Percentiles rank a stretch among this genome's conserved stretches.
Evolutionary conservation across 2,888 invertebrate species (phyloP).

Genomic region (Erebia palarica): DNA sequence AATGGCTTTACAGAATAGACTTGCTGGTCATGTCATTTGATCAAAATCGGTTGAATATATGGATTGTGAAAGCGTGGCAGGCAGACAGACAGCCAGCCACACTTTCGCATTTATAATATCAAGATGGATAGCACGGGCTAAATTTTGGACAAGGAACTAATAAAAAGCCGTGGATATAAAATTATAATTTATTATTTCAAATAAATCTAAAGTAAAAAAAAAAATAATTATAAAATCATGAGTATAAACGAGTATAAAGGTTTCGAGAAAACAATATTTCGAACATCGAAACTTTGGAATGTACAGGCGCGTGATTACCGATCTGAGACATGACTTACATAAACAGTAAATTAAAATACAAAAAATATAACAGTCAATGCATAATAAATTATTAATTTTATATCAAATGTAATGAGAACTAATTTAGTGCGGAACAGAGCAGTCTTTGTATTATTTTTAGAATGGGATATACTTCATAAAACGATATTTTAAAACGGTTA

Average conservation of each 20-base stretch:
- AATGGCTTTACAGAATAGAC: no score
- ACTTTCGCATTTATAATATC: no score
- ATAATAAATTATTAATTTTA: background rate
- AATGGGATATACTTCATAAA: background rate
- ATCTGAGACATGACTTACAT: background rate
- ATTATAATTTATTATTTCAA: constrained; percentile 76
- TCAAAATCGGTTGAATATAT: no score
- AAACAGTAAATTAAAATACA: constrained; percentile 5
- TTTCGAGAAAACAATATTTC: constrained; percentile 45
- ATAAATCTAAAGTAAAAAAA: constrained; percentile 71
- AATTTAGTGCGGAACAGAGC: background rate
- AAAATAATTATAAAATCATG: constrained; percentile 64
- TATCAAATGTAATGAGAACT: background rate
- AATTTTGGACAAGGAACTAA: constrained; percentile 40
- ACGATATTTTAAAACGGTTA: no score
- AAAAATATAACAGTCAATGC: background rate
- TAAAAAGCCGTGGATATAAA: constrained; percentile 62
- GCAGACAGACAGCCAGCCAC: no score
- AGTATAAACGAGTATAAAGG: constrained; percentile 61
- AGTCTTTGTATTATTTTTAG: background rate
- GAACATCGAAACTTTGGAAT: constrained; percentile 46
- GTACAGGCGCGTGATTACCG: constrained; percentile 35
- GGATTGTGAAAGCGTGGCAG: no score
- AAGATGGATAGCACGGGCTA: no score
- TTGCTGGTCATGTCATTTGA: no score